Evolutionary conservation across 2,797 vertebrate species (phyloP).

Genomic region (Tympanoctomys barrerae): DNA sequence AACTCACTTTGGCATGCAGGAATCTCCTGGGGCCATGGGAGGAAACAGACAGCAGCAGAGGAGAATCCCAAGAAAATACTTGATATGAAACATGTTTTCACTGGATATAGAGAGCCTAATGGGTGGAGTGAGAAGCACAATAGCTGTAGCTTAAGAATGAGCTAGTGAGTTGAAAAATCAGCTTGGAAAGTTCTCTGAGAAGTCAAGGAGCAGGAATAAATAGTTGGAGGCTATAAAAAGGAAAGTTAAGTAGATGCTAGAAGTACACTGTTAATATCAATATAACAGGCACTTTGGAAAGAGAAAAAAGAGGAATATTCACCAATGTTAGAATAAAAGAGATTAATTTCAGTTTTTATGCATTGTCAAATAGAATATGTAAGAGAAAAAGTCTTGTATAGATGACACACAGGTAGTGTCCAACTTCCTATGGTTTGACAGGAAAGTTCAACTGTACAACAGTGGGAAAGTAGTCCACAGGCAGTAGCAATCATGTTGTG

Average conservation of each 20-base stretch:
- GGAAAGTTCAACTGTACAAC: background rate
- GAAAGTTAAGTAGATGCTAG: background rate
- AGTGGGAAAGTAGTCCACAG: background rate
- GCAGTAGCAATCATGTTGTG: background rate
- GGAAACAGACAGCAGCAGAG: background rate
- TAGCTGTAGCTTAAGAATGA: background rate
- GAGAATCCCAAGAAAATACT: background rate
- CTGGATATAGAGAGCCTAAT: background rate
- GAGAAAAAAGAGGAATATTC: background rate
- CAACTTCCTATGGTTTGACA: background rate
- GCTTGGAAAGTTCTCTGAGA: background rate
- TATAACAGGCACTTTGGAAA: background rate
- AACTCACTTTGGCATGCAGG: background rate
- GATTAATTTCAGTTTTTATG: background rate
- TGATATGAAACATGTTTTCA: background rate
- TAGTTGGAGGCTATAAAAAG: background rate
- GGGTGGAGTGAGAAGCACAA: background rate
- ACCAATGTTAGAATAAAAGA: background rate
- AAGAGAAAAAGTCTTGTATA: background rate
- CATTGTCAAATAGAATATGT: background rate
- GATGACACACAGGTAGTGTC: background rate
- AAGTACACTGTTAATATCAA: too few relatives aligned
- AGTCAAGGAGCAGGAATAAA: background rate
- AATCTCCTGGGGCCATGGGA: background rate
- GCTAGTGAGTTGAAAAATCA: background rate